These are phyloP conservation scores for Manis javanica DNA, from an alignment of 2,797 vertebrate genomes.

Conservation along the genomic window DNA sequence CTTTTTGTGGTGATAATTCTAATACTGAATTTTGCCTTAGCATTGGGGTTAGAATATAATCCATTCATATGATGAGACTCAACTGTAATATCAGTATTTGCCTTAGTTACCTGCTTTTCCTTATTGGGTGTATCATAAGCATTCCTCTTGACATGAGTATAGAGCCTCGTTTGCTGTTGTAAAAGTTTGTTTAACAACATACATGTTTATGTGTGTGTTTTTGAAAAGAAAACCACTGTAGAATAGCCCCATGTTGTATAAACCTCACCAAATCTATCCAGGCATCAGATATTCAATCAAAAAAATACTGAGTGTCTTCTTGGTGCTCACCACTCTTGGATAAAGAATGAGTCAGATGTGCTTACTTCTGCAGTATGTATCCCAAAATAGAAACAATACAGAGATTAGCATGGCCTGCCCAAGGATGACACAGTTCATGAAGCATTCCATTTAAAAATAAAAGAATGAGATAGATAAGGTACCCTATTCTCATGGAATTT, in stretches of 20 bases:
- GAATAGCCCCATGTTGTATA: background rate
- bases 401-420: too few relatives aligned
- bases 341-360: too few relatives aligned
- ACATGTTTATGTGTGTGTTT: background rate
- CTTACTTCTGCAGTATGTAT: too few relatives aligned
- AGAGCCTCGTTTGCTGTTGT: background rate
- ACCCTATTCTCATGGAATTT: background rate
- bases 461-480: background rate
- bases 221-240: background rate
- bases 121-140: background rate
- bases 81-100: background rate
- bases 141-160: background rate
- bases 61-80: too few relatives aligned
- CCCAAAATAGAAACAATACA: too few relatives aligned
- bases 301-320: background rate
- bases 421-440: too few relatives aligned
- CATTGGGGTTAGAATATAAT: background rate
- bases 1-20: background rate
- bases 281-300: too few relatives aligned
- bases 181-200: background rate
- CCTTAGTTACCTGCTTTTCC: background rate
- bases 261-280: background rate
- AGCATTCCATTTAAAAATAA: too few relatives aligned
- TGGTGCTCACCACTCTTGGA: rapidly evolving
- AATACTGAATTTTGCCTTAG: background rate